phyloP scores from a whole-genome alignment of 2,113 vertebrate species.

The Copsychus sechellarum region DNA sequence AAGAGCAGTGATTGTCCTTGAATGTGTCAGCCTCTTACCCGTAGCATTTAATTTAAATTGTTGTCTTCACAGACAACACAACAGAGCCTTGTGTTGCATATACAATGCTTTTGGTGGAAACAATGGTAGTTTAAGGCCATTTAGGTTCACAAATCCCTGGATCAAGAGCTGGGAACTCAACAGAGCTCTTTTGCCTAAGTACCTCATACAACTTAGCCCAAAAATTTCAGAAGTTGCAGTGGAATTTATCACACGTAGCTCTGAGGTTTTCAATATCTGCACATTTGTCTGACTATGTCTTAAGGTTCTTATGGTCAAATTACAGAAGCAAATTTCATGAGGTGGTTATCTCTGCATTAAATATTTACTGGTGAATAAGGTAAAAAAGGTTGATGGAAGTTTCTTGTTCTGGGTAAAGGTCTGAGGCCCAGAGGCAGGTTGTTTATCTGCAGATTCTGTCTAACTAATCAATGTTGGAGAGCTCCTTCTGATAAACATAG shows the following conservation, averaged over 20 bases:
- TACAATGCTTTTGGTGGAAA: background rate
- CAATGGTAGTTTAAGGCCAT: background rate
- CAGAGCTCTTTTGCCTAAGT: background rate
- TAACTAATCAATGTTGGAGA: background rate
- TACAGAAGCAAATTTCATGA: background rate
- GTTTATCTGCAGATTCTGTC: background rate
- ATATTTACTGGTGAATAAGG: background rate
- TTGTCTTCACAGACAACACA: background rate
- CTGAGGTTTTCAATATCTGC: background rate
- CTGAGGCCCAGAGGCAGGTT: background rate
- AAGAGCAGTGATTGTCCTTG: background rate
- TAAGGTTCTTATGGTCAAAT: background rate
- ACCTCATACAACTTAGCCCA: rapidly evolving
- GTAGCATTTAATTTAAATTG: background rate
- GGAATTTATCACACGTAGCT: background rate
- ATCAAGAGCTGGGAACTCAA: background rate
- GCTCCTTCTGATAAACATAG: background rate
- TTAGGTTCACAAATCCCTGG: background rate
- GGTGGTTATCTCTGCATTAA: background rate
- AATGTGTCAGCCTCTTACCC: background rate
- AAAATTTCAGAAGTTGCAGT: background rate
- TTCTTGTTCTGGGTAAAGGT: background rate
- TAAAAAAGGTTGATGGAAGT: background rate
- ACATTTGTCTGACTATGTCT: background rate
- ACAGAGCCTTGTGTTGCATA: background rate